These are phyloP conservation scores for Danio rerio DNA, from an alignment of 2,113 vertebrate species.

Conservation along the genomic window DNA sequence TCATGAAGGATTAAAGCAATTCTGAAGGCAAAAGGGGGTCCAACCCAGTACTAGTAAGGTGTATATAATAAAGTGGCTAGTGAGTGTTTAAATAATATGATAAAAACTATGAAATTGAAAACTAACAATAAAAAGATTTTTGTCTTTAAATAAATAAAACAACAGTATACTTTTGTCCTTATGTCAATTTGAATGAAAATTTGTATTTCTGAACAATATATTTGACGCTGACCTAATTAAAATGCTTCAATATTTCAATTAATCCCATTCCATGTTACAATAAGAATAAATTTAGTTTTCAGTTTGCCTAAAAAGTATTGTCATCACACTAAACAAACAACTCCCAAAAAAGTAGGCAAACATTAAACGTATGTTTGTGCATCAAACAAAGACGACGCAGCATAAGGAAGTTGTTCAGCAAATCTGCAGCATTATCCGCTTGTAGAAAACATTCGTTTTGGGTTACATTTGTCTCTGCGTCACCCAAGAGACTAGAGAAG, in stretches of 20 bases:
- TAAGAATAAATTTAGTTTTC: not conserved
- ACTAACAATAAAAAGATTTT: too few relatives aligned
- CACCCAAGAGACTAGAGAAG: slow-evolving; percentile 30
- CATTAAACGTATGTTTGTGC: not conserved
- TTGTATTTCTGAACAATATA: too few relatives aligned
- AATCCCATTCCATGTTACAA: not conserved
- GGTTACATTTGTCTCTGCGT: slow-evolving; percentile 1
- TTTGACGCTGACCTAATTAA: not conserved
- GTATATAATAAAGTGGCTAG: too few relatives aligned
- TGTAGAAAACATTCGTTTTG: not conserved
- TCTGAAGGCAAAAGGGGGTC: too few relatives aligned
- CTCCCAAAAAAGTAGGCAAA: not conserved
- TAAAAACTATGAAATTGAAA: too few relatives aligned
- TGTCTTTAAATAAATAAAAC: too few relatives aligned
- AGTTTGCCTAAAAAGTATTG: not conserved
- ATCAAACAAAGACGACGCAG: not conserved
- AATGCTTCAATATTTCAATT: not conserved
- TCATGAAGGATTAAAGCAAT: too few relatives aligned
- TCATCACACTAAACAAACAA: not conserved
- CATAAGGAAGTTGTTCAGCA: not conserved
- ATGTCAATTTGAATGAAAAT: too few relatives aligned
- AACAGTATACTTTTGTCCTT: too few relatives aligned
- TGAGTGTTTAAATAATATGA: too few relatives aligned
- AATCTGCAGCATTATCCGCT: not conserved
- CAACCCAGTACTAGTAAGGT: too few relatives aligned